Percentiles rank a stretch among this genome's conserved stretches.
Evolutionary conservation across 2,888 invertebrate genomes (phyloP).

Genomic region (Melieria picta): DNA sequence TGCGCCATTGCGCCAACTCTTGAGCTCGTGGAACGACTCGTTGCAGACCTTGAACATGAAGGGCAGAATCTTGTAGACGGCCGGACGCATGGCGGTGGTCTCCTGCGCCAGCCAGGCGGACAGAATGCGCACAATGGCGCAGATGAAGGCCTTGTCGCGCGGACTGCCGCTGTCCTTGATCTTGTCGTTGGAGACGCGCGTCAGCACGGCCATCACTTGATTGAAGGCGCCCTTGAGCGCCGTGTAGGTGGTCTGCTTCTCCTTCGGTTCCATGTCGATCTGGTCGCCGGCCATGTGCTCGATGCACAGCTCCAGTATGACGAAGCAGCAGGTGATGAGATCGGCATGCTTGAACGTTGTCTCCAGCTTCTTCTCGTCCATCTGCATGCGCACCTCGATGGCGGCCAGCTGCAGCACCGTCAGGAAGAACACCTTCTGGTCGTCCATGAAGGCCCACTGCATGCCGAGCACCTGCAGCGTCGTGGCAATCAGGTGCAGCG

Average conservation of each 20-base stretch:
- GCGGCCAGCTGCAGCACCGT: constrained; percentile 87
- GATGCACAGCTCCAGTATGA: constrained; percentile 81
- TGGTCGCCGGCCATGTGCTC: constrained; percentile 83
- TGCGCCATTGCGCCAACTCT: constrained; percentile 76
- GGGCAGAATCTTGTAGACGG: constrained; percentile 83
- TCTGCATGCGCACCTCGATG: constrained; percentile 93
- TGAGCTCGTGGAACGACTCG: constrained; percentile 81
- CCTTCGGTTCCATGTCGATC: constrained; percentile 87
- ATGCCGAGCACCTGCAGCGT: constrained; percentile 84
- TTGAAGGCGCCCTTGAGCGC: constrained; percentile 90
- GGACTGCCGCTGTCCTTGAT: constrained; percentile 75
- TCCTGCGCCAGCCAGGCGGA: constrained; percentile 93
- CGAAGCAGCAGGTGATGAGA: constrained; percentile 83
- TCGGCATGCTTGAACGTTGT: constrained; percentile 81
- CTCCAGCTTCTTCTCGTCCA: constrained; percentile 87
- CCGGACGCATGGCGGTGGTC: constrained; percentile 85
- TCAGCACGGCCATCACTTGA: constrained; percentile 79
- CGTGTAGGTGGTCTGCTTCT: constrained; percentile 89
- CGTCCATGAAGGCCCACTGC: constrained; percentile 84
- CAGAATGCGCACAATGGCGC: constrained; percentile 84
- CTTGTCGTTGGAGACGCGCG: constrained; percentile 79
- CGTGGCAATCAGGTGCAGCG: constrained; percentile 83
- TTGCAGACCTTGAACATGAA: constrained; percentile 83
- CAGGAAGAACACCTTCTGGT: constrained; percentile 84
- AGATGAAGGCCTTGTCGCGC: constrained; percentile 81